phyloP scores from a whole-genome alignment of 1,140 invertebrate genomes.

The Neelides sp. region DNA sequence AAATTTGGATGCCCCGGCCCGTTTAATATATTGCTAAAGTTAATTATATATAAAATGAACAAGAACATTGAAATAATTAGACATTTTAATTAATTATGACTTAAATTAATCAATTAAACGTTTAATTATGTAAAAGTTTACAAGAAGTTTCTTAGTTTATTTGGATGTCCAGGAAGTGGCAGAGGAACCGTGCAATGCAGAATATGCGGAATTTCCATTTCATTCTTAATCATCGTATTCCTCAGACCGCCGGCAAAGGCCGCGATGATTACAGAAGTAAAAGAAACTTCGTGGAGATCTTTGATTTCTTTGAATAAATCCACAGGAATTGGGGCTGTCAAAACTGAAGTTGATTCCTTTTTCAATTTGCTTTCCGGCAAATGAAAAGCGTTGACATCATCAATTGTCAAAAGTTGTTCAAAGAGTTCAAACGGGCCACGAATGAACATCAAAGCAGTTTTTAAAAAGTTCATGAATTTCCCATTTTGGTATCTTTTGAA shows the following conservation, averaged over 20 bases:
- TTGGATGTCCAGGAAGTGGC: slow-evolving; percentile 16
- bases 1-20: too few relatives aligned
- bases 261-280: slow-evolving; percentile 15
- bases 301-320: slow-evolving; percentile 18
- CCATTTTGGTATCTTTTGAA: not conserved
- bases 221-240: slow-evolving; percentile 19
- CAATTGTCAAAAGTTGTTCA: not conserved
- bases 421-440: slow-evolving; percentile 7
- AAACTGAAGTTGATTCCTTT: not conserved
- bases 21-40: too few relatives aligned
- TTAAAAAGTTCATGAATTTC: too few relatives aligned
- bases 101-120: too few relatives aligned
- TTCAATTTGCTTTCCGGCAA: slow-evolving; percentile 5
- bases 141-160: slow-evolving; percentile 24
- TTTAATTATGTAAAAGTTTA: slow-evolving; percentile 8
- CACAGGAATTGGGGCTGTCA: slow-evolving; percentile 3
- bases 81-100: too few relatives aligned
- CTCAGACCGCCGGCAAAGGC: slow-evolving; percentile 17
- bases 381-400: slow-evolving; percentile 17
- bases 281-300: not conserved
- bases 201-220: slow-evolving; percentile 18
- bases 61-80: too few relatives aligned
- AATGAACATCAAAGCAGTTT: too few relatives aligned
- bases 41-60: too few relatives aligned
- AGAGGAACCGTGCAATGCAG: slow-evolving; percentile 13